Evolutionary conservation across 2,888 invertebrate genomes (phyloP), one percentile per base, ranked within the genome.

Genomic region (Rotaria magnacalcarata): DNA sequence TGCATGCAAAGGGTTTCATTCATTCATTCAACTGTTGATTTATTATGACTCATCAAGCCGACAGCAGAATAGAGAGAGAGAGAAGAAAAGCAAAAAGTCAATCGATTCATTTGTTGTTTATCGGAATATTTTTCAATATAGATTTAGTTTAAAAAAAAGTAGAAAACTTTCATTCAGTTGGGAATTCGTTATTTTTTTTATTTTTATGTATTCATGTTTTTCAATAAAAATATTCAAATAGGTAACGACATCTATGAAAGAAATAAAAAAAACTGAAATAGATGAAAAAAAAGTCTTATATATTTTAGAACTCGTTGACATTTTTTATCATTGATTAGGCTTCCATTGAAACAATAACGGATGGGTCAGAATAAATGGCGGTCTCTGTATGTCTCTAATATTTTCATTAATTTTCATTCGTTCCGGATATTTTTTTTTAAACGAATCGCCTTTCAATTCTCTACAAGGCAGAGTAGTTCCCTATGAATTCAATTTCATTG

Each of bases 21-120:
- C 67, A 50, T 52, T 52, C 14, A 67, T 67, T 67, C 67, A 67
- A 67, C 34, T 67, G 16, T 34, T 67, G 67, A 67, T 67, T 67
- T 67, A 34, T 41, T 41, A 67, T 67, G 67, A 67, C 34, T 67
- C 67, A 67, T 67, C 67, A 2, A 0, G 14, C 19, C 3, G 21
- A 54, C 14, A 27, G 24, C 2, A 56, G 5, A 67, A 67, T 27
- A 67, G 67, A 67, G 34, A 67, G 24, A 27, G 14, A 60, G 60
- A 60, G 58, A 27, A n/a, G 5, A 27, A 60, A 27, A 60, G 34
- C 34, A 34, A 34, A 60, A 60, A n/a, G 8, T 60, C 11, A 24
- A 67, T 27, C 5, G n/a, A 27, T 11, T 11, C 11, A n/a, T 27
- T 60, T 19, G n/a, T 16, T 27, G 19, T 67, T 67, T 19, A 67